Conservation (phyloP, 2,113 vertebrate genomes). For the Glaucomys volans region DNA sequence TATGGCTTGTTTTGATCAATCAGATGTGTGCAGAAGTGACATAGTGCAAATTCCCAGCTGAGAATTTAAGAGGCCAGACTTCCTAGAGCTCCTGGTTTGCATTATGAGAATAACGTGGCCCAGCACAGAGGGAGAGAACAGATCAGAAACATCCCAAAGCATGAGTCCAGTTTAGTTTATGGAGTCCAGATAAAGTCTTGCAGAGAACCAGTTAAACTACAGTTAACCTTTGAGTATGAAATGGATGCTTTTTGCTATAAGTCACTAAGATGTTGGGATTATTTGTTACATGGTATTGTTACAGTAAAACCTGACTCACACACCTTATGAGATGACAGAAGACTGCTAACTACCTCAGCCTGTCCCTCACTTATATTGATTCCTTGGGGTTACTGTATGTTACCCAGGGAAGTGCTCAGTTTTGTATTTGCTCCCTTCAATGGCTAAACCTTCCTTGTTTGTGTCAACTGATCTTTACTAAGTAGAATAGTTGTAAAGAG, state of each 20-base stretch:
- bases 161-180: background rate
- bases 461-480: background rate
- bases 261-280: background rate
- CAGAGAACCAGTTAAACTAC: background rate
- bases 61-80: background rate
- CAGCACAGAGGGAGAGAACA: background rate
- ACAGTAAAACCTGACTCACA: background rate
- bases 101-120: background rate
- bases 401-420: background rate
- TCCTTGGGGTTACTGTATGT: background rate
- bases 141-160: background rate
- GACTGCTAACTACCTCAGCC: background rate
- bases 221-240: background rate
- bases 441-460: slow-evolving; percentile 11
- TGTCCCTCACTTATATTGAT: background rate
- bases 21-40: background rate
- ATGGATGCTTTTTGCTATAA: background rate
- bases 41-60: background rate
- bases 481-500: slow-evolving; percentile 7
- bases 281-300: background rate
- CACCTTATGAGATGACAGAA: background rate
- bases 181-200: background rate
- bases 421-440: background rate
- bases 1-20: background rate
- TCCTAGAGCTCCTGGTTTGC: background rate